Evolutionary conservation across 2,888 invertebrate genomes (phyloP), one percentile per base, ranked within the genome.

Genomic region (Elegia similella): DNA sequence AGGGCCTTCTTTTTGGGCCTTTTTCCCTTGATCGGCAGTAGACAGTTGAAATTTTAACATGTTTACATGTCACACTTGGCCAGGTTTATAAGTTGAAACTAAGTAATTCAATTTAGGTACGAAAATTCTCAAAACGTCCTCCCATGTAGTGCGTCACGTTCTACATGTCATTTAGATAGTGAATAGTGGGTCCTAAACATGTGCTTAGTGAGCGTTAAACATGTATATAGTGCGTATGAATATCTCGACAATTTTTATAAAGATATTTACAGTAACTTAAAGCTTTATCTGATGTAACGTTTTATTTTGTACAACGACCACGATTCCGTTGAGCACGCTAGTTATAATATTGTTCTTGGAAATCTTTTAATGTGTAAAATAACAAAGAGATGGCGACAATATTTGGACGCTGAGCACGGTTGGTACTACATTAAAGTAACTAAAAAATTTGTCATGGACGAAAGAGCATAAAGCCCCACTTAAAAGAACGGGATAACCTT

Each of bases 271-370:
- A 15, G 50, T 52, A 34, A 32, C 16, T 13, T 60, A 66, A 66
- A 66, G 68, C 66, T 70, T 75, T 71, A 72, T 73, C 65, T 64
- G 65, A 71, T 70, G 67, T 68, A 71, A 23, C 5, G 5, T 76
- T 73, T 73, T 76, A 75, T 75, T 77, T 78, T 75, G 69, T 76
- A 76, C 75, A 68, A 73, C 67, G 66, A 48, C 48, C 10, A 47
- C 8, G 48, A 46, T 46, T 46, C n/a, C 5, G 13, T 48, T 48
- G 32, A 32, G 48, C 32, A 47, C 30, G 7, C 30, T 8, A 17
- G 44, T 16, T 12, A 1, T 12, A 44, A 38, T 38, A 12, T 5
- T 38, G 38, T 38, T 38, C 8, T 38, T 38, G 38, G 10, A 38
- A 38, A 38, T 38, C 12, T n/a, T 38, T n/a, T 2, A 12, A 8